Conservation (phyloP, 2,113 vertebrate genomes). For the Phocoena sinus region DNA sequence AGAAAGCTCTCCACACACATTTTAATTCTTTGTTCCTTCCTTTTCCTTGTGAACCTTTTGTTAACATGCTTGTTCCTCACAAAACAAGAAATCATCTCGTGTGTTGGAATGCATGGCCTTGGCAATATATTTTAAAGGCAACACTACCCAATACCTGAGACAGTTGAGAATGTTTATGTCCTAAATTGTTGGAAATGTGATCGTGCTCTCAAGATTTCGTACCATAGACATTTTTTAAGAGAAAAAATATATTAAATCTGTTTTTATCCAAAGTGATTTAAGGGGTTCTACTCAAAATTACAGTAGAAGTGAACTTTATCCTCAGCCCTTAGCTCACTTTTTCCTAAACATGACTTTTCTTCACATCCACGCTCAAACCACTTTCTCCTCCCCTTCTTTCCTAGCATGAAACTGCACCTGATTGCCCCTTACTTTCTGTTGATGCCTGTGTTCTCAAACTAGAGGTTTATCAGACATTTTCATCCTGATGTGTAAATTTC, state of each 20-base stretch:
- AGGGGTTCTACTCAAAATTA: neutral
- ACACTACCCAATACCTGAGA: neutral
- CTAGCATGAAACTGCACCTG: neutral
- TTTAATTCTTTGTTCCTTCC: neutral
- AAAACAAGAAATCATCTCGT: neutral
- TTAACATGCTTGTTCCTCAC: neutral
- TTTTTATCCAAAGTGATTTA: neutral
- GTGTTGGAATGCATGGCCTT: neutral
- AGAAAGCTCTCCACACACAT: neutral
- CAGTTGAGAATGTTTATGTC: neutral
- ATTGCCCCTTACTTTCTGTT: neutral
- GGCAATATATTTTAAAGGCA: neutral
- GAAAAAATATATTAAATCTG: neutral
- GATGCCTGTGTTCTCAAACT: neutral
- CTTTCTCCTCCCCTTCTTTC: neutral
- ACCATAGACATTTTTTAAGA: neutral
- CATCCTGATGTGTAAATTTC: neutral
- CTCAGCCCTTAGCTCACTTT: neutral
- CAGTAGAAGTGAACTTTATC: neutral
- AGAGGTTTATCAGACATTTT: neutral
- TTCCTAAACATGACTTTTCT: neutral
- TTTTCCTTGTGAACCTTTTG: neutral
- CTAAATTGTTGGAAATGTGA: neutral
- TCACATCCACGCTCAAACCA: neutral
- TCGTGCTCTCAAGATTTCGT: neutral